These are phyloP conservation scores for Archegozetes longisetosus DNA, from an alignment of 1,140 invertebrate genomes.

Conservation along the genomic window DNA sequence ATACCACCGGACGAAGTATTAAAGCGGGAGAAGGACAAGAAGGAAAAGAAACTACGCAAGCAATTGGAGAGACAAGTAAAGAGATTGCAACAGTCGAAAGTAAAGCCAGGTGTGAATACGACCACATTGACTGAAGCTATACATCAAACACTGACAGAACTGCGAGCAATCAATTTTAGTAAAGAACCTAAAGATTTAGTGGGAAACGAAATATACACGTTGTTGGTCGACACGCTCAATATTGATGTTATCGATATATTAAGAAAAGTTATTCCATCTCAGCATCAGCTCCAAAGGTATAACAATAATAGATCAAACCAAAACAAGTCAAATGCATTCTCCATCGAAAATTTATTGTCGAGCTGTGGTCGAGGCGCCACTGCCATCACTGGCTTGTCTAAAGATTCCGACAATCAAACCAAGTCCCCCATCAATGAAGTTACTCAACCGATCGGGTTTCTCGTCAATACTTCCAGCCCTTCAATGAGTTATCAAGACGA, in stretches of 20 bases:
- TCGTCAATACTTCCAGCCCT: not conserved
- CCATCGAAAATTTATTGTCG: conserved; percentile 17
- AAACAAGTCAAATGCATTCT: conserved; percentile 13
- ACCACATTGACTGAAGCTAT: conserved; percentile 23
- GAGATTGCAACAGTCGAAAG: conserved; percentile 39
- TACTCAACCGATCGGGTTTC: conserved; percentile 9
- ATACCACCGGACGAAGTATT: conserved; percentile 86
- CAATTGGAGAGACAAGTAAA: conserved; percentile 77
- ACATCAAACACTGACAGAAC: conserved; percentile 21
- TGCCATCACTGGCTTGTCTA: not conserved
- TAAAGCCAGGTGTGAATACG: conserved; percentile 22
- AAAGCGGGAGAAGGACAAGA: conserved; percentile 67
- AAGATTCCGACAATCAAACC: too few relatives aligned
- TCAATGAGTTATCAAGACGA: not conserved
- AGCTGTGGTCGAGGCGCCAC: not conserved
- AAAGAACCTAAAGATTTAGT: conserved; percentile 23
- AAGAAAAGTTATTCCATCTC: conserved; percentile 6
- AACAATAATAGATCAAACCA: not conserved
- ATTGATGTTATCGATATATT: conserved; percentile 20
- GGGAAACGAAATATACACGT: conserved; percentile 19
- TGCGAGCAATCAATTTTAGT: conserved; percentile 18
- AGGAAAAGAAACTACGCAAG: conserved; percentile 61
- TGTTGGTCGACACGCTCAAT: conserved; percentile 20
- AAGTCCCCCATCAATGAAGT: not conserved
- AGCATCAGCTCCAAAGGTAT: not conserved